Base-by-base conservation (phyloP, 1,140 invertebrate genomes). In the Drosophila pseudoananassae region DNA sequence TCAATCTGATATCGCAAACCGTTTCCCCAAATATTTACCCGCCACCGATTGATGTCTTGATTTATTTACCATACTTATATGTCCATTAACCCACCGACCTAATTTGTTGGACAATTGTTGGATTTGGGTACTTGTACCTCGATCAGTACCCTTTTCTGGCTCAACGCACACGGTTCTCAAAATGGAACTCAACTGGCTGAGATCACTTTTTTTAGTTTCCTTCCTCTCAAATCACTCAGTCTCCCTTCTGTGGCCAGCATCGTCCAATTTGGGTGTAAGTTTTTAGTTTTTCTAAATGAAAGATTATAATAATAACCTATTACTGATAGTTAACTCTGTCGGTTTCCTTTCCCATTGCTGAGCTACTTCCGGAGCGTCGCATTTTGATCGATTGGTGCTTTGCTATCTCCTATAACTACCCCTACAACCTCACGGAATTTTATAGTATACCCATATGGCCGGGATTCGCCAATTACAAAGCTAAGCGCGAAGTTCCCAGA, bases 361-460 rank as follows among this genome's bases (percentile, higher is more conserved):
- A 90, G 9, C 73, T 77, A 9, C 74, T 57, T n/a, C 90, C 90
- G 0, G 87, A 91, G 10, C 84, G 90, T 8, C 82, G 88, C 0
- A 74, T 87, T 14, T 38, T 90, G 3, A 49, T 90, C 12, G 89
- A 91, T 72, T 90, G 90, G 88, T 90, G 90, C 20, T 91, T 91
- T 12, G 79, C 84, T 47, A 66, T 91, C 20, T 59, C 71, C 14
- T 91, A 91, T 49, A 77, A 65, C 4, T 60, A 90, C 25, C 90
- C 90, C 5, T 50, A 54, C 40, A 74, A 66, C 8, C 25, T 91
- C 3, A 53, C 58, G 3, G 65, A 74, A 0, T 91, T 91, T 33
- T 91, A 91, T 38, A 90, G 81, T 54, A 81, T 91, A n/a, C 88
- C 90, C 9, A 91, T 91, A 2, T 91, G 88, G 88, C 87, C 82